phyloP scores from a whole-genome alignment of 2,797 vertebrate genomes.

The Anolis apletophallus region DNA sequence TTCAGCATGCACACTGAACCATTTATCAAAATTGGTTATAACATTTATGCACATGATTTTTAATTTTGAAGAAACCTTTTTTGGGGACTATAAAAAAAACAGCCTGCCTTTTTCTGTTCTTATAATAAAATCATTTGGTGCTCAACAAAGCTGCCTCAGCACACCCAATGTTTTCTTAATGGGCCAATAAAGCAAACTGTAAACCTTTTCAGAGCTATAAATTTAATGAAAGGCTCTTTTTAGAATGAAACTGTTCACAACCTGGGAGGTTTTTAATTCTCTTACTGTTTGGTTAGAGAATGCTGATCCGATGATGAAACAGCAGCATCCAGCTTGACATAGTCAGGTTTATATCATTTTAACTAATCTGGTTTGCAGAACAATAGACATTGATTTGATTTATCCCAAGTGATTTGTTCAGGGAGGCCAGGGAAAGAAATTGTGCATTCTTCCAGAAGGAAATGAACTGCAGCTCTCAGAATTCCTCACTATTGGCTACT shows the following conservation, averaged over 20 bases:
- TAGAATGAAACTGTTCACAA: conserved; percentile 30
- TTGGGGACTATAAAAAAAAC: neutral
- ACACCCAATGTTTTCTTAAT: conserved; percentile 12
- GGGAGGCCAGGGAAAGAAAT: neutral
- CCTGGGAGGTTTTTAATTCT: conserved; percentile 12
- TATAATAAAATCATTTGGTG: conserved; percentile 21
- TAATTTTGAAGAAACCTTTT: neutral
- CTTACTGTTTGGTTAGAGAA: conserved; percentile 22
- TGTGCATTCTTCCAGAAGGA: too few species aligned
- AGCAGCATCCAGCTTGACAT: neutral
- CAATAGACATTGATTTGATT: conserved; percentile 2
- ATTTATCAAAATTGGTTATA: neutral
- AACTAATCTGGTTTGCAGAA: neutral
- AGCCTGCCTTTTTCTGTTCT: neutral
- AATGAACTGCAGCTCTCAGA: too few species aligned
- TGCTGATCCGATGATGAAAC: neutral
- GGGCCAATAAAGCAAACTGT: conserved; percentile 21
- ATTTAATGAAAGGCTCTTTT: conserved; percentile 45
- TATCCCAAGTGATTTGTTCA: neutral
- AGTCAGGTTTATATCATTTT: neutral
- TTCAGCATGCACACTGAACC: neutral
- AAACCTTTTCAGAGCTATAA: conserved; percentile 27
- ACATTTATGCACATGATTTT: neutral
- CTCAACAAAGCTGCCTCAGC: neutral
- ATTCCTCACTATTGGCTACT: too few species aligned